phyloP scores from a whole-genome alignment of 2,888 invertebrate genomes.

The Dasysyrphus tricinctus region DNA sequence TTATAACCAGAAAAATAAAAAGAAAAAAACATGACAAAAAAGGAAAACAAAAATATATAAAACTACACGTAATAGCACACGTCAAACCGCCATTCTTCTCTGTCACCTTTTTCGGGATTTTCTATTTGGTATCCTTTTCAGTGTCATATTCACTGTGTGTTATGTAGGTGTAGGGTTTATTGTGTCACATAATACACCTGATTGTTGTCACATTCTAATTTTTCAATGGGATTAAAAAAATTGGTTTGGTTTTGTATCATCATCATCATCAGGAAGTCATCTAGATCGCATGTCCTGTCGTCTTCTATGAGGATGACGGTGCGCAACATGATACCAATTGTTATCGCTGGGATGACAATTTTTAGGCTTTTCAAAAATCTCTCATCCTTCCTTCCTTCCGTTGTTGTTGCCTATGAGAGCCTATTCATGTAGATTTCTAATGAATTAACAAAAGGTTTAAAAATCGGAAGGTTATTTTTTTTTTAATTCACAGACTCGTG shows the following conservation, averaged over 20 bases:
- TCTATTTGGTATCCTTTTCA: constrained; percentile 17
- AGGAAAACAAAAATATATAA: background rate
- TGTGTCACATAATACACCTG: constrained; percentile 67
- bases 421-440: background rate
- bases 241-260: constrained; percentile 17
- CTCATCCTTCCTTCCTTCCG: constrained; percentile 50
- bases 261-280: constrained; percentile 44
- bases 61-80: background rate
- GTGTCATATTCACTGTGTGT: constrained; percentile 1
- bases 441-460: background rate
- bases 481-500: constrained; percentile 21
- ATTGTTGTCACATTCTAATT: constrained; percentile 64
- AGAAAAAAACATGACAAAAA: constrained; percentile 38
- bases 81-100: constrained; percentile 18
- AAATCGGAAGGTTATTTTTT: background rate
- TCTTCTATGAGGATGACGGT: background rate
- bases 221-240: constrained; percentile 54
- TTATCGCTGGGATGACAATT: constrained; percentile 28
- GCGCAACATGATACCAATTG: constrained; percentile 63
- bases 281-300: constrained; percentile 37
- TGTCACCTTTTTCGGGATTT: constrained; percentile 36
- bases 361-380: constrained; percentile 13
- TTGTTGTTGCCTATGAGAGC: constrained; percentile 13
- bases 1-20: constrained; percentile 21
- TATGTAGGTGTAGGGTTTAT: constrained; percentile 11